These are phyloP conservation scores for Plebejus melissa DNA, from an alignment of 2,888 invertebrate genomes.

Conservation along the genomic window DNA sequence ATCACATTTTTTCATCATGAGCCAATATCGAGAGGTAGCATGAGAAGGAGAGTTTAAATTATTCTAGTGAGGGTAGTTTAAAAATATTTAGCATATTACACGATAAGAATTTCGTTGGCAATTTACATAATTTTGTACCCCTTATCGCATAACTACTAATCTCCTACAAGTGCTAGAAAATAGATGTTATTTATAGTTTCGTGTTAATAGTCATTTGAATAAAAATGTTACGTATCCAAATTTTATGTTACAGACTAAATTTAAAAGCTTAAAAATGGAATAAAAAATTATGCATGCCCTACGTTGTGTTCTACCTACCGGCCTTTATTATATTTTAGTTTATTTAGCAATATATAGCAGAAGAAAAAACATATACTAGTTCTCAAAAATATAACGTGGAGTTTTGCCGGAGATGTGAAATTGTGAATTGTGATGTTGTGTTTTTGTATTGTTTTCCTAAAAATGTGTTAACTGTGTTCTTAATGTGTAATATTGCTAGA, in stretches of 20 bases:
- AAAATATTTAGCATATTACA: slow-evolving; percentile 14
- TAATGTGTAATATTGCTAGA: no score
- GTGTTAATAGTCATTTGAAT: slow-evolving; percentile 13
- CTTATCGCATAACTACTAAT: slow-evolving; percentile 5
- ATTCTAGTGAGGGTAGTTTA: background rate
- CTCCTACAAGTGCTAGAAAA: slow-evolving; percentile 1
- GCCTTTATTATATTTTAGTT: no score
- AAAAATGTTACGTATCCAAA: slow-evolving; percentile 6
- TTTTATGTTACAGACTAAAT: background rate
- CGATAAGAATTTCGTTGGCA: background rate
- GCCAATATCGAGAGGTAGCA: background rate
- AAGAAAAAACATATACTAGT: no score
- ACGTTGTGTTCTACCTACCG: background rate
- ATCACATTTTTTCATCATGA: no score
- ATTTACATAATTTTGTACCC: slow-evolving; percentile 21
- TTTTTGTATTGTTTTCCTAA: no score
- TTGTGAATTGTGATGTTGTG: no score
- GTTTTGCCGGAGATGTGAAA: no score
- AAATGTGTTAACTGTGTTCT: no score
- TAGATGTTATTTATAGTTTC: slow-evolving; percentile 21
- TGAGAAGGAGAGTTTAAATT: background rate
- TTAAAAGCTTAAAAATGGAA: background rate
- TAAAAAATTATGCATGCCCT: background rate
- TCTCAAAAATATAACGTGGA: no score
- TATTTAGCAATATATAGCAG: no score